These are phyloP conservation scores for Agapornis roseicollis DNA, from an alignment of 2,113 vertebrate species.

Conservation along the genomic window DNA sequence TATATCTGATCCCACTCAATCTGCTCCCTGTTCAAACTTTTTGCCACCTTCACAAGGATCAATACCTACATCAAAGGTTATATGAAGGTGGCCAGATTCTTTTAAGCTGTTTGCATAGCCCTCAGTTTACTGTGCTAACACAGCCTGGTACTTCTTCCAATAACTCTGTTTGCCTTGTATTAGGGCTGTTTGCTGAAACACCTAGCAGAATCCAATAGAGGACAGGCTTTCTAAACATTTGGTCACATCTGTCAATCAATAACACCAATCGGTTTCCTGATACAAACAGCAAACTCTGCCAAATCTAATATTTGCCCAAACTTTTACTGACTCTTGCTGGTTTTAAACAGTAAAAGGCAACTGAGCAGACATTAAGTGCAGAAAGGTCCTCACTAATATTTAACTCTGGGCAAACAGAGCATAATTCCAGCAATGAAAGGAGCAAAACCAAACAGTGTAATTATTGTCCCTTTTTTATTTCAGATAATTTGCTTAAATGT, in stretches of 20 bases:
- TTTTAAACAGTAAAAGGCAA: slow-evolving; percentile 64
- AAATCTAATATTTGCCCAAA: slow-evolving; percentile 87
- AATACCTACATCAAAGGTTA: slow-evolving; percentile 87
- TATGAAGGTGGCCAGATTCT: slow-evolving; percentile 84
- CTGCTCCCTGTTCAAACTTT: slow-evolving; percentile 61
- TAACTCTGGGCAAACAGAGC: slow-evolving; percentile 41
- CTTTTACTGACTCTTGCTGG: slow-evolving; percentile 70
- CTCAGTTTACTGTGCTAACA: slow-evolving; percentile 89
- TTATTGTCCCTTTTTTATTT: slow-evolving; percentile 46
- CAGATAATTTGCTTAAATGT: slow-evolving; percentile 63
- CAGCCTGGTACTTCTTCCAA: slow-evolving; percentile 80
- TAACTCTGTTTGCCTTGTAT: slow-evolving; percentile 88
- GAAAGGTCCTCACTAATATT: slow-evolving; percentile 55
- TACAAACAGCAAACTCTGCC: slow-evolving; percentile 75
- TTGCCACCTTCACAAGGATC: slow-evolving; percentile 78
- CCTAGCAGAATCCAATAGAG: slow-evolving; percentile 79
- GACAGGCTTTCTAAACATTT: slow-evolving; percentile 80
- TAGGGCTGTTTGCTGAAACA: slow-evolving; percentile 87
- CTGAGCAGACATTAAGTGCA: not conserved
- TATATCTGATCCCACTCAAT: slow-evolving; percentile 67
- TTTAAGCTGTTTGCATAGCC: slow-evolving; percentile 87
- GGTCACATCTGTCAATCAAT: slow-evolving; percentile 82
- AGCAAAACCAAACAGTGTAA: slow-evolving; percentile 46
- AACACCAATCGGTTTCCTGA: slow-evolving; percentile 80
- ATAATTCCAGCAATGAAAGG: slow-evolving; percentile 61